Evolutionary conservation across 2,113 vertebrate genomes (phyloP), one percentile per base, ranked within the genome.

Genomic region (Ceyx melanurus): DNA sequence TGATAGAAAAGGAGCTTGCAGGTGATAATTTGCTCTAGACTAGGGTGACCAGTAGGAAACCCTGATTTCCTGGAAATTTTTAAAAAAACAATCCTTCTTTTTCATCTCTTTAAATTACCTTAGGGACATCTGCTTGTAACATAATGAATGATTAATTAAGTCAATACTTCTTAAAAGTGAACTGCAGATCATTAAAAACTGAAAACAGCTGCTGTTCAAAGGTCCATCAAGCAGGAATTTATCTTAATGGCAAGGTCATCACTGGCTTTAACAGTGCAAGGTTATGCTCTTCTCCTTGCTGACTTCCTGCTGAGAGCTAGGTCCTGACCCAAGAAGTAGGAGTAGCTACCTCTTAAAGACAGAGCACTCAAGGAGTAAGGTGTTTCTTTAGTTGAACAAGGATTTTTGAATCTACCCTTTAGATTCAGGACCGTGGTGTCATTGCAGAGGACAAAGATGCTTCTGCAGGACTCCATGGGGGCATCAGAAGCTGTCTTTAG

Each of bases 181-280:
- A 64, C 40, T 82, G 48, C 64, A 77, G 67, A 82, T 82, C 50
- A 71, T 89, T 96, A 94, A 93, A 89, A 94, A 73, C 2, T 43
- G 58, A 31, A 92, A 85, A 3, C 71, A 88, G 37, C 74, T 85
- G 54, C 94, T 74, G 66, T 85, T 89, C 65, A 67, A 45, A 93
- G 74, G 51, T 76, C 43, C 35, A 16, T 71, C 58, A 35, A 88
- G 35, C 67, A 82, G 85, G 54, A 80, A 58, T 92, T 76, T 80
- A 51, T 77, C 56, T 91, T 92, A 82, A 73, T 91, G 87, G 68
- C 82, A 84, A 79, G 45, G 31, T 84, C 87, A 88, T 92, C 46
- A 25, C 22, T 89, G 56, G 37, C 53, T 89, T 74, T 86, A 82
- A 28, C 17, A 89, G 46, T 43, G 23, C 60, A 74, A 90, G 37